Base-by-base conservation (phyloP, 2,113 vertebrate species). In the Proteles cristata region DNA sequence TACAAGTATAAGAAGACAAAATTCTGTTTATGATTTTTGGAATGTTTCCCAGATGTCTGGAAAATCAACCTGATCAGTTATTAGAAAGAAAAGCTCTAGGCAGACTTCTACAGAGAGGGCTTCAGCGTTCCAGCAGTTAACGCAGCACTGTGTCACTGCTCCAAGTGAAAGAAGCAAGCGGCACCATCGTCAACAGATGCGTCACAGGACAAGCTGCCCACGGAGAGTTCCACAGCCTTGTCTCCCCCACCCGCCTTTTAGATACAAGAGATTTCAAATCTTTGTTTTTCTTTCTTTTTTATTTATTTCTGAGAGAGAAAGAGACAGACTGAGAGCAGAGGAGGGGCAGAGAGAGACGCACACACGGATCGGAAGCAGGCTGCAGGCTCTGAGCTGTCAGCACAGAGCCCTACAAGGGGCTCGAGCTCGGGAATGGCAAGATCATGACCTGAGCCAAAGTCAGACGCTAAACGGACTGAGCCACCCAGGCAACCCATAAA, bases 11-110 rank as follows among this genome's bases (percentile, higher is more conserved):
- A 84, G 12, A 77, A 43, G 33, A 79, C 12, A 45, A 17, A 87
- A 82, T 88, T 91, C 35, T 89, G 15, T 90, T 90, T 86, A 45
- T 91, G 58, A 43, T 86, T 33, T 43, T 81, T 23, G 23, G 19
- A 90, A 45, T 73, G 17, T 82, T 93, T 53, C 31, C 23, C 69
- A 79, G 65, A 33, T 88, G 9, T 74, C 77, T 84, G 15, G 88
- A 92, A 94, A 88, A 69, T 55, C 74, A 90, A 3, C 19, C 35
- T 90, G 66, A 50, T 76, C 39, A 85, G 15, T 43, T 53, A 55
- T 74, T 45, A 25, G 14, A 77, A 92, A 11, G 50, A 74, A 39
- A 88, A 66, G 6, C 26, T 39, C 48, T 61, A 53, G 33, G 28
- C 11, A 39, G 77, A 82, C 12, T 61, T 79, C 8, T 94, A 76